A percentile compares a stretch with the other conserved stretches of the same genome.
phyloP scores from a whole-genome alignment of 2,888 invertebrate genomes.

The Eremobia ochroleuca region DNA sequence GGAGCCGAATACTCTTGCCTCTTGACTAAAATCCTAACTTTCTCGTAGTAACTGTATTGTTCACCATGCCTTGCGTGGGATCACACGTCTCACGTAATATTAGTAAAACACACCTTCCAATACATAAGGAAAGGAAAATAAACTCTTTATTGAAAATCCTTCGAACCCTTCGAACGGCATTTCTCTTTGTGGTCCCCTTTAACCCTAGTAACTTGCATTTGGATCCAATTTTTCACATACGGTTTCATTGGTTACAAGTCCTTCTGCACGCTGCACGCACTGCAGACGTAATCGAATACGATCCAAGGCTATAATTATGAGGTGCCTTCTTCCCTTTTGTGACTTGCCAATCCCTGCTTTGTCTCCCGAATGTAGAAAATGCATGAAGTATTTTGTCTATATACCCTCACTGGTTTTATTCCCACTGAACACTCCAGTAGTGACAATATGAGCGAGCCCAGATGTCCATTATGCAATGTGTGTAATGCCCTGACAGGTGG shows the following conservation, averaged over 20 bases:
- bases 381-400: background rate
- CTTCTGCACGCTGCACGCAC: background rate
- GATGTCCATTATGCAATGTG: constrained; percentile 15
- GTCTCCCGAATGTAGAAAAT: background rate
- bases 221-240: background rate
- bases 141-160: background rate
- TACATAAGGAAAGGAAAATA: background rate
- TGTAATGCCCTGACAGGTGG: constrained; percentile 7
- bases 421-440: background rate
- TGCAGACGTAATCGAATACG: background rate
- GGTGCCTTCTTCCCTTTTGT: background rate
- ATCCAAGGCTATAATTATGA: background rate
- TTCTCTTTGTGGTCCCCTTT: background rate
- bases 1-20: background rate
- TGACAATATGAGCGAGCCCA: background rate
- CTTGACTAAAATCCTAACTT: background rate
- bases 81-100: background rate
- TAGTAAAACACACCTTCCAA: background rate
- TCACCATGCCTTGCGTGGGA: background rate
- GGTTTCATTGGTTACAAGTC: background rate
- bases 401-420: background rate
- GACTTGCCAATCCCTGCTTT: background rate
- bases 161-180: background rate
- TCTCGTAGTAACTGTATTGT: background rate
- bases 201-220: background rate